Base-by-base conservation (phyloP, 2,797 vertebrate genomes). In the Chelmon rostratus region DNA sequence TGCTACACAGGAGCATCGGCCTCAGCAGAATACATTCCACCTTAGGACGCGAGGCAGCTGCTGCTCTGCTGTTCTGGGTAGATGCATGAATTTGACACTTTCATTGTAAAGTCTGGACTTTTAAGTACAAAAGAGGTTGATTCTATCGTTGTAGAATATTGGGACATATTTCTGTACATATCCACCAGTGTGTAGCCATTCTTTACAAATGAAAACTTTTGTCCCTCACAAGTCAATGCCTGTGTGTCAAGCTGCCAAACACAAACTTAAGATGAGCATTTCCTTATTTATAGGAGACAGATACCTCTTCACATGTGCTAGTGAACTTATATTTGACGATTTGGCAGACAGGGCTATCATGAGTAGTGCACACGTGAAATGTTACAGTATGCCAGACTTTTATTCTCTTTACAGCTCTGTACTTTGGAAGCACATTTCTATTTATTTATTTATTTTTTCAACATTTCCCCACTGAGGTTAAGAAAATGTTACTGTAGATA, bases 361-460 rank as follows among this genome's bases (percentile, higher is more conserved):
- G 8, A 63, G 38, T 57, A 65, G 31, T 42, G 73, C 33, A 69
- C 38, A 46, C 58, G 8, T 68, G 13, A 16, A 62, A 18, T 81
- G 49, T 69, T 62, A 44, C 46, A 53, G 4, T 67, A 50, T 76
- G 65, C 12, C 63, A 76, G 70, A 78, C 53, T 73, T 64, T 46
- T 70, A 68, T 70, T 80, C 28, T 79, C 42, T 76, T 33, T 77
- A 49, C 42, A 70, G 28, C 21, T 61, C 31, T 74, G 80, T 74
- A 71, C 81, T 82, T 78, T 76, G 57, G 72, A 74, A 68, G 54
- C 59, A 75, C 68, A 77, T 49, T 42, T 87, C 68, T 91, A 95
- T 96, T 94, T 95, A 95, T 95, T 93, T 94, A 95, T 96, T 96
- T 96, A 95, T 96, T 93, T 87, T 81, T 73, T 67, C 68, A 79